Evolutionary conservation across 2,113 vertebrate genomes (phyloP), one percentile per base, ranked within the genome.

Genomic region (Stigmatopora argus): DNA sequence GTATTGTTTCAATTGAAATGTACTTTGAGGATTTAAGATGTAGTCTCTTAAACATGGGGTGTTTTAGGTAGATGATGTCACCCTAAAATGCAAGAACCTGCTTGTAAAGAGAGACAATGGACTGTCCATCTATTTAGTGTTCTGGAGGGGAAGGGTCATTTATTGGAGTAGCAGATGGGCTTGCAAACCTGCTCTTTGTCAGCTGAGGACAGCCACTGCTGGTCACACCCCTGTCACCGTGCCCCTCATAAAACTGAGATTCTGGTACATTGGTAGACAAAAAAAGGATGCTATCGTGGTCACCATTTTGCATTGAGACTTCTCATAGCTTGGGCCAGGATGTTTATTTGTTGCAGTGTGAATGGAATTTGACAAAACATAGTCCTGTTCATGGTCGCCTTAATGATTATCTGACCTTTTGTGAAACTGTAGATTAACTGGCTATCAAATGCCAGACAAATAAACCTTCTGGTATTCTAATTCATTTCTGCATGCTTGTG

Each of bases 181-280:
- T 78, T 53, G 26, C 70, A 82, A 81, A 86, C 82, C 80, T 85
- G 72, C 85, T 76, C 85, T 89, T 86, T 90, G 88, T 90, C 86
- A 87, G 85, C 79, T 75, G 81, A 87, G 81, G 83, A 85, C 68
- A 70, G 74, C 68, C 77, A 63, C 18, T 7, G 38, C 9, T 58
- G 62, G 80, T 74, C 83, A 81, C 81, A 70, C 74, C 83, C 87
- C 71, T 80, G 56, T 67, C 74, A 67, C 62, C 11, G 52, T 66
- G 67, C 45, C 64, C 82, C 75, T 73, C 77, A 71, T 83, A 74
- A 80, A 85, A 81, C 66, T 52, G 41, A 61, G 59, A 6, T 60
- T 44, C 53, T 14, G 14, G 19, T 53, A 23, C 41, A 61, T 60
- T 60, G 26, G 53, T 6, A 31, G 19, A 21, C n/a, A 59, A 12